A percentile compares a stretch with the other conserved stretches of the same genome.
Conservation (phyloP, 2,113 vertebrate species). For the Phylloscopus trochilus region DNA sequence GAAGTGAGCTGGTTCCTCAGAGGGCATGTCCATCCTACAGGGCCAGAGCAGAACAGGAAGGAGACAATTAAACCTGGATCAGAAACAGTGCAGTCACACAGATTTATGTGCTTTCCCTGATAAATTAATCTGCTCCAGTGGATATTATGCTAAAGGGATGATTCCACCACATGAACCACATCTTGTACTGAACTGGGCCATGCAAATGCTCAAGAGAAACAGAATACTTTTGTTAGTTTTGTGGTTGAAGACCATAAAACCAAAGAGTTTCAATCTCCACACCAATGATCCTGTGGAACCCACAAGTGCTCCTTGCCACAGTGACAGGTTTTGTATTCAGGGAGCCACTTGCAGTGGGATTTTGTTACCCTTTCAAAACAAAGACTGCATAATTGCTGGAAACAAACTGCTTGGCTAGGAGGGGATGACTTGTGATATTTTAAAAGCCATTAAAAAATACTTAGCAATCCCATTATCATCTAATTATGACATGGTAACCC, state of each 20-base stretch:
- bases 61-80: neutral
- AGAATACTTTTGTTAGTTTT: neutral
- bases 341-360: neutral
- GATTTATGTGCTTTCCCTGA: neutral
- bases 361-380: neutral
- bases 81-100: neutral
- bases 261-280: neutral
- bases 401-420: neutral
- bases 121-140: neutral
- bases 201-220: neutral
- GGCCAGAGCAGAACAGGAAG: neutral
- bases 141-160: neutral
- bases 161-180: neutral
- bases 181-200: neutral
- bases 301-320: neutral
- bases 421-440: neutral
- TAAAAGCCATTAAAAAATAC: conserved; percentile 9
- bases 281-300: neutral
- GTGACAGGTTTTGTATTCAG: neutral
- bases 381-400: neutral
- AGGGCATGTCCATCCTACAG: neutral
- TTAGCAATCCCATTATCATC: neutral
- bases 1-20: neutral
- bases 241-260: neutral
- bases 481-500: neutral